phyloP scores from a whole-genome alignment of 2,888 invertebrate species.

The Callimorpha dominula region DNA sequence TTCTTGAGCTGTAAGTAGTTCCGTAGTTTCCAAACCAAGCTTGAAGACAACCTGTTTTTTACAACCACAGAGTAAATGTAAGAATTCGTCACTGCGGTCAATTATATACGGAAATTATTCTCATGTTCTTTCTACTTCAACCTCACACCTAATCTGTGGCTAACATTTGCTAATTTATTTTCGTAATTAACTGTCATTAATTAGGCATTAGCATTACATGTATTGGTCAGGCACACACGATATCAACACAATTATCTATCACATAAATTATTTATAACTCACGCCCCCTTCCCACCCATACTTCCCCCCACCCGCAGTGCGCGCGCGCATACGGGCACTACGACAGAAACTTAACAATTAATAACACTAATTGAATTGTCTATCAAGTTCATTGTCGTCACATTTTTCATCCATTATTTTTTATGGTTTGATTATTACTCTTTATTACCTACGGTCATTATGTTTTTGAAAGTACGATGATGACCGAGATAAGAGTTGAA shows the following conservation, averaged over 20 bases:
- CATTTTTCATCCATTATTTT: slow-evolving; percentile 55
- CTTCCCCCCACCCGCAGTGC: slow-evolving; percentile 39
- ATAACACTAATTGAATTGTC: slow-evolving; percentile 74
- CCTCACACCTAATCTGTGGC: neutral
- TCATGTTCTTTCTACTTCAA: neutral
- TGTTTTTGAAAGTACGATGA: slow-evolving; percentile 40
- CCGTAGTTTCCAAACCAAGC: no score
- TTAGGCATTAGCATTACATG: slow-evolving; percentile 52
- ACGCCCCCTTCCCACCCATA: slow-evolving; percentile 39
- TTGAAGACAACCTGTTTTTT: no score
- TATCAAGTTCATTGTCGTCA: slow-evolving; percentile 69
- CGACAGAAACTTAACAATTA: slow-evolving; percentile 70
- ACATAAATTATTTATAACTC: slow-evolving; percentile 71
- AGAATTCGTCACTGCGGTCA: no score
- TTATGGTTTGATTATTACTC: slow-evolving; percentile 54
- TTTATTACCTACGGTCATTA: slow-evolving; percentile 48
- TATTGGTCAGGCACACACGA: slow-evolving; percentile 62
- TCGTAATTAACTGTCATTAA: slow-evolving; percentile 43
- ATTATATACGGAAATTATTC: no score
- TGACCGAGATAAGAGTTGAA: slow-evolving; percentile 36
- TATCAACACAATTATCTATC: slow-evolving; percentile 68
- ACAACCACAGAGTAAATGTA: no score
- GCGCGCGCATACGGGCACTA: slow-evolving; percentile 68
- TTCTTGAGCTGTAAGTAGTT: no score
- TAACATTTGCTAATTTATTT: slow-evolving; percentile 56